phyloP scores from a whole-genome alignment of 2,113 vertebrate species.

The Rostratula benghalensis region DNA sequence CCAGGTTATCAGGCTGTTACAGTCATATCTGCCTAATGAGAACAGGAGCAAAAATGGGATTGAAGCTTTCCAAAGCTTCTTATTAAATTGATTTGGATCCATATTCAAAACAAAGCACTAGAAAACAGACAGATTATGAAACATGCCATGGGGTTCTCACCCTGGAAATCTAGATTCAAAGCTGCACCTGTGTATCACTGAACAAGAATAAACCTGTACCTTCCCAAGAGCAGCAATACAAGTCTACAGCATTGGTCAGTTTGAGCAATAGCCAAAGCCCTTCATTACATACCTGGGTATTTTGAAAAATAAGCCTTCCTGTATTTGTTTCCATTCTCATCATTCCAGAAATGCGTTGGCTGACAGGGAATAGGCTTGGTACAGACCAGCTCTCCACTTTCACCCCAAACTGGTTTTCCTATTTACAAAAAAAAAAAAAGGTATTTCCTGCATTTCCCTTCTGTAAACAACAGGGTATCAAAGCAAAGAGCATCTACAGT shows the following conservation, averaged over 20 bases:
- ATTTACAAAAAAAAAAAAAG: neutral
- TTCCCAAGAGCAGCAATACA: neutral
- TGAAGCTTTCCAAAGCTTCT: neutral
- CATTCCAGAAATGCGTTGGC: conserved; percentile 96
- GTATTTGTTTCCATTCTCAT: conserved; percentile 92
- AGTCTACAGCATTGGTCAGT: neutral
- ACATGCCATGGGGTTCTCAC: neutral
- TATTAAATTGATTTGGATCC: neutral
- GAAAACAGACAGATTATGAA: neutral
- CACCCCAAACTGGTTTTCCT: conserved; percentile 92
- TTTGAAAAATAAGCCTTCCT: conserved; percentile 93
- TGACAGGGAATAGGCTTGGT: conserved; percentile 92
- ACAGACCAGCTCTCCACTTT: conserved; percentile 96
- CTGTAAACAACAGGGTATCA: neutral
- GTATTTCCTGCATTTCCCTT: neutral
- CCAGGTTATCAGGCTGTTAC: neutral
- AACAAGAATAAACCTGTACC: neutral
- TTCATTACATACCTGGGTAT: conserved; percentile 80
- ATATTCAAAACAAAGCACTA: neutral
- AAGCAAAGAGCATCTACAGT: neutral
- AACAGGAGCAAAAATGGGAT: neutral
- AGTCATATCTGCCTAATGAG: neutral
- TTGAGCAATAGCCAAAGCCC: neutral
- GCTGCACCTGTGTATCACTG: neutral
- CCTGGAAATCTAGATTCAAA: neutral